Evolutionary conservation across 1,140 invertebrate genomes (phyloP).

Genomic region (Drosophila parvula): DNA sequence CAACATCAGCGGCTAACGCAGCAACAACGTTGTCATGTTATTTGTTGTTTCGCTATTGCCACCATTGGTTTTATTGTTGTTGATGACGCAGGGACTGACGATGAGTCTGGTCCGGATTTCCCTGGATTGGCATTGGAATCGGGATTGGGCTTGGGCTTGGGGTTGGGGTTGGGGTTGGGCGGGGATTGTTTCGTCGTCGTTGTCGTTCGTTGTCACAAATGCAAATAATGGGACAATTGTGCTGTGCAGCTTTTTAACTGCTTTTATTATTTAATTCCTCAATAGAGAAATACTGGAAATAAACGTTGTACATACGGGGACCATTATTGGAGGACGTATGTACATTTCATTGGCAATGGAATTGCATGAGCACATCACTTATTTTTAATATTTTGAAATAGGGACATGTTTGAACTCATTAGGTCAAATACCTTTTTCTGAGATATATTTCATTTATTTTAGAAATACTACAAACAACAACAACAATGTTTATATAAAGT

Average conservation of each 20-base stretch:
- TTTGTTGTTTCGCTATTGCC: constrained; percentile 61
- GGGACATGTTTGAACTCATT: too few species aligned
- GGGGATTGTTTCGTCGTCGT: constrained; percentile 8
- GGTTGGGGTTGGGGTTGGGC: not conserved
- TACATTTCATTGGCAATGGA: not conserved
- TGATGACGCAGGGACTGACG: constrained; percentile 58
- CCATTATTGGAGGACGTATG: not conserved
- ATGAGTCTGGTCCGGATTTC: constrained; percentile 32
- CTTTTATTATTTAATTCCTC: constrained; percentile 78
- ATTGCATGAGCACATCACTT: not conserved
- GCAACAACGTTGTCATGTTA: constrained; percentile 50
- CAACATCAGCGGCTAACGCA: constrained; percentile 18
- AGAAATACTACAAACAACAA: too few species aligned
- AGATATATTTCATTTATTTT: too few species aligned
- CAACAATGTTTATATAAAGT: too few species aligned
- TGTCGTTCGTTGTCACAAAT: constrained; percentile 73
- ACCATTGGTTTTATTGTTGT: constrained; percentile 73
- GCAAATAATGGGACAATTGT: constrained; percentile 82
- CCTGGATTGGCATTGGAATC: constrained; percentile 14
- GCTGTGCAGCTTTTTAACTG: constrained; percentile 64
- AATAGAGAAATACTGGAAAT: constrained; percentile 43
- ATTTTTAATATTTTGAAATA: not conserved
- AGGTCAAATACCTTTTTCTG: too few species aligned
- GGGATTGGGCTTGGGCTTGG: not conserved
- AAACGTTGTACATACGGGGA: not conserved